These are phyloP conservation scores for Emydocephalus ijimae DNA, from an alignment of 2,113 vertebrate genomes.

Conservation along the genomic window DNA sequence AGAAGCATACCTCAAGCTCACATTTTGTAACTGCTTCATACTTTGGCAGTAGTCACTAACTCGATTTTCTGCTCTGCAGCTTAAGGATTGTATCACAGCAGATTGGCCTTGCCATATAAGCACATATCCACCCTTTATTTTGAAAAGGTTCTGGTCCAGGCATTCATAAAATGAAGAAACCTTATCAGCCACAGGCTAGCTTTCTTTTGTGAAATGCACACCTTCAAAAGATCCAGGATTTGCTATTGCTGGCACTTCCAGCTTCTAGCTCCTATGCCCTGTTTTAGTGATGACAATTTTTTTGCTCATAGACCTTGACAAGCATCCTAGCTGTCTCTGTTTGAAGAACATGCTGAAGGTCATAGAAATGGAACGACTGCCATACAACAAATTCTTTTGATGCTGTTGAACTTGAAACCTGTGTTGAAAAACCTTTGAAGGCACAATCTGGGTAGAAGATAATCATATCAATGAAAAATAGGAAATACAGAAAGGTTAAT, in stretches of 20 bases:
- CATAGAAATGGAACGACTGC: neutral
- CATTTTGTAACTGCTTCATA: conserved; percentile 77
- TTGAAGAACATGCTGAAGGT: conserved; percentile 11
- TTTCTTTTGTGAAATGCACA: conserved; percentile 50
- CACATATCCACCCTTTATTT: conserved; percentile 68
- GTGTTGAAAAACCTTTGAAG: neutral
- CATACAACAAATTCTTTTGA: neutral
- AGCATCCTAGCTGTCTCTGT: conserved; percentile 34
- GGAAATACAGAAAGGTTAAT: neutral
- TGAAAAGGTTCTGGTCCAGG: conserved; percentile 68
- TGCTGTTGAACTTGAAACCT: neutral
- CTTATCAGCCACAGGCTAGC: conserved; percentile 60
- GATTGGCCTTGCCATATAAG: conserved; percentile 79
- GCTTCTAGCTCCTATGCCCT: conserved; percentile 49
- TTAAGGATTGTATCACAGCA: conserved; percentile 63
- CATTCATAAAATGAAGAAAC: conserved; percentile 73
- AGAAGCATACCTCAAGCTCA: conserved; percentile 67
- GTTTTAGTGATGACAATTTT: conserved; percentile 49
- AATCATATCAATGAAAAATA: neutral
- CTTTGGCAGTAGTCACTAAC: conserved; percentile 71
- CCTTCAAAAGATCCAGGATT: conserved; percentile 48
- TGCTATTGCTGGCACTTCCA: conserved; percentile 51
- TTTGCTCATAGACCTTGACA: conserved; percentile 39
- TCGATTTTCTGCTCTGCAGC: conserved; percentile 72
- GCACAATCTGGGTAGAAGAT: neutral